A percentile compares a stretch with the other conserved stretches of the same genome.
These are phyloP conservation scores for Heterodera schachtii DNA, from an alignment of 1,140 invertebrate genomes.

Conservation along the genomic window DNA sequence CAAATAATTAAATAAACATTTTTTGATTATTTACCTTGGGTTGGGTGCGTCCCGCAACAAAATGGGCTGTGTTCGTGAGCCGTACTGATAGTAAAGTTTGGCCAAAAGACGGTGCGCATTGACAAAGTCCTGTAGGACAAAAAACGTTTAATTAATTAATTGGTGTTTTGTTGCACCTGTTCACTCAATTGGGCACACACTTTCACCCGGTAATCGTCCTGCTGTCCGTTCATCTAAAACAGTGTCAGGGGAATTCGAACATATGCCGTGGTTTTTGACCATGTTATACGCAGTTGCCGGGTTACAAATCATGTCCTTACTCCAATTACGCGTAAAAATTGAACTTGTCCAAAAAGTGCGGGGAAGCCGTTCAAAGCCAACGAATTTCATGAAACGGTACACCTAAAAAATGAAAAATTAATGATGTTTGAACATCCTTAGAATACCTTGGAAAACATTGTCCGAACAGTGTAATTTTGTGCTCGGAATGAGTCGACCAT, in stretches of 20 bases:
- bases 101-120: slow-evolving; percentile 49
- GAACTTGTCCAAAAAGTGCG: slow-evolving; percentile 51
- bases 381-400: slow-evolving; percentile 51
- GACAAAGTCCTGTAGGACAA: slow-evolving; percentile 39
- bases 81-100: slow-evolving; percentile 53
- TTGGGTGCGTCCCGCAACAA: slow-evolving; percentile 51
- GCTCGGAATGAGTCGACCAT: slow-evolving; percentile 44
- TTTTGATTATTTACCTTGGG: slow-evolving; percentile 30
- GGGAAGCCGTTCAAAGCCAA: slow-evolving; percentile 53
- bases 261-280: slow-evolving; percentile 8
- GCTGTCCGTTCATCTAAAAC: slow-evolving; percentile 16
- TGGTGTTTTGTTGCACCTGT: slow-evolving; percentile 15
- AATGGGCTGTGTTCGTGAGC: slow-evolving; percentile 47
- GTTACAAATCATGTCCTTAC: slow-evolving; percentile 59
- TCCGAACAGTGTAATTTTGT: slow-evolving; percentile 46
- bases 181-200: slow-evolving; percentile 25
- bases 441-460: slow-evolving; percentile 50
- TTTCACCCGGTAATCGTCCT: slow-evolving; percentile 41
- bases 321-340: slow-evolving; percentile 52
- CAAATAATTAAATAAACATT: not conserved
- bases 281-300: slow-evolving; percentile 56
- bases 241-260: not conserved
- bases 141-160: not conserved
- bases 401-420: slow-evolving; percentile 41
- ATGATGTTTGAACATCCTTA: not conserved